A percentile compares a stretch with the other conserved stretches of the same genome.
phyloP scores from a whole-genome alignment of 2,888 invertebrate genomes.

The Criorhina ranunculi region DNA sequence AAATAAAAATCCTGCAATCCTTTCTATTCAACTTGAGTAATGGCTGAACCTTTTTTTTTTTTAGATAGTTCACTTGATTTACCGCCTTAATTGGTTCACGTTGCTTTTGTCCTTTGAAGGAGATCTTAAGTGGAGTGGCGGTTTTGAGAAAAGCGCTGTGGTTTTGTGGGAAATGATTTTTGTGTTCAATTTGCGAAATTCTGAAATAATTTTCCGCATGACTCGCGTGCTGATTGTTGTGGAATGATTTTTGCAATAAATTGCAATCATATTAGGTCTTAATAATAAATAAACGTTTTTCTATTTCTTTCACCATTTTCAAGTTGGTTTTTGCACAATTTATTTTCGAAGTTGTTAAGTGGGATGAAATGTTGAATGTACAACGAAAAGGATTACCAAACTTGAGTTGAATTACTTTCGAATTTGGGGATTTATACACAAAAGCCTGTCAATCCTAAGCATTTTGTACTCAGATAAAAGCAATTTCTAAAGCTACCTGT shows the following conservation, averaged over 20 bases:
- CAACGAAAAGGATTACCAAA: background rate
- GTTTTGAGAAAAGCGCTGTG: constrained; percentile 27
- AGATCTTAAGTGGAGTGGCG: constrained; percentile 52
- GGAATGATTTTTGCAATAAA: constrained; percentile 28
- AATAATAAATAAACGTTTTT: background rate
- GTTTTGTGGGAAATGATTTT: constrained; percentile 43
- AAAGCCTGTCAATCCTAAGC: no score
- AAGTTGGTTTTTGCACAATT: constrained; percentile 12
- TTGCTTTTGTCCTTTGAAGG: constrained; percentile 56
- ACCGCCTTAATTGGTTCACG: constrained; percentile 59
- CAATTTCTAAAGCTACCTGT: no score
- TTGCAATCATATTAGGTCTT: constrained; percentile 31
- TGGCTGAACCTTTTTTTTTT: constrained; percentile 33
- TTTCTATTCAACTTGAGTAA: constrained; percentile 26
- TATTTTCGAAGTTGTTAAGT: background rate
- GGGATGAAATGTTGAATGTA: background rate
- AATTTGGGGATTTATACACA: no score
- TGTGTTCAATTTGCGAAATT: constrained; percentile 21
- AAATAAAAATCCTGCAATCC: constrained; percentile 21
- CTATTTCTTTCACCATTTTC: background rate
- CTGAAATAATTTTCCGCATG: constrained; percentile 28
- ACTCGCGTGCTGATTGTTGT: constrained; percentile 36
- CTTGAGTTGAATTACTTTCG: background rate
- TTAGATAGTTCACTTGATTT: constrained; percentile 66
- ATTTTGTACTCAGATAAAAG: no score